Evolutionary conservation across 2,797 vertebrate species (phyloP).

Genomic region (Glyptemys insculpta): DNA sequence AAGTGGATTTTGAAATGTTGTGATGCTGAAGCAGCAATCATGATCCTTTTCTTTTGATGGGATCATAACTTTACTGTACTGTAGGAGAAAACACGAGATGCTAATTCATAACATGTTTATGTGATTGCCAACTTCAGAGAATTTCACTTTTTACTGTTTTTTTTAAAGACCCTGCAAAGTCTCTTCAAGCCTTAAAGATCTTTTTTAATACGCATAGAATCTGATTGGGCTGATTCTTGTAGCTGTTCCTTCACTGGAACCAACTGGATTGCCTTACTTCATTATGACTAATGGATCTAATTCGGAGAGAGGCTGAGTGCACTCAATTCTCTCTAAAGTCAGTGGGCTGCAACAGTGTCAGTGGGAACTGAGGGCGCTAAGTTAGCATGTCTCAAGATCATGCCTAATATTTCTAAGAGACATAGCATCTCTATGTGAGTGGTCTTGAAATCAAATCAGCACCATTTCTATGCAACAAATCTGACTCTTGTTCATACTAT

Average conservation of each 20-base stretch:
- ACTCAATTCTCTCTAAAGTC: not conserved
- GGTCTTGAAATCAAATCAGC: not conserved
- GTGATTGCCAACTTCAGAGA: not conserved
- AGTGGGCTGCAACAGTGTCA: not conserved
- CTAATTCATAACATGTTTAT: not conserved
- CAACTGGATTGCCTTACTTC: not conserved
- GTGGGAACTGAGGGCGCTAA: not conserved
- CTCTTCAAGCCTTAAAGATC: not conserved
- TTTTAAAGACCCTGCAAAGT: not conserved
- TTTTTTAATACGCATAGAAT: not conserved
- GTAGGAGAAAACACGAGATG: not conserved
- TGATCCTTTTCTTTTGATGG: not conserved
- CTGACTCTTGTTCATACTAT: not conserved
- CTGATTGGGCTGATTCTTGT: not conserved
- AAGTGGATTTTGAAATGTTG: not conserved
- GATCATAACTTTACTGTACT: rapidly evolving
- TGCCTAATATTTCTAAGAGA: not conserved
- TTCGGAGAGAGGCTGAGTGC: not conserved
- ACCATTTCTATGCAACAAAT: not conserved
- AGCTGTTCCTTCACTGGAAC: not conserved
- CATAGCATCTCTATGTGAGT: not conserved
- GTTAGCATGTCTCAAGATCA: not conserved
- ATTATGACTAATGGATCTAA: not conserved
- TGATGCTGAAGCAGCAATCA: not conserved
- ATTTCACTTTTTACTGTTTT: not conserved